Conservation (phyloP, 2,888 invertebrate species). For the Rugalucina vietnamica region DNA sequence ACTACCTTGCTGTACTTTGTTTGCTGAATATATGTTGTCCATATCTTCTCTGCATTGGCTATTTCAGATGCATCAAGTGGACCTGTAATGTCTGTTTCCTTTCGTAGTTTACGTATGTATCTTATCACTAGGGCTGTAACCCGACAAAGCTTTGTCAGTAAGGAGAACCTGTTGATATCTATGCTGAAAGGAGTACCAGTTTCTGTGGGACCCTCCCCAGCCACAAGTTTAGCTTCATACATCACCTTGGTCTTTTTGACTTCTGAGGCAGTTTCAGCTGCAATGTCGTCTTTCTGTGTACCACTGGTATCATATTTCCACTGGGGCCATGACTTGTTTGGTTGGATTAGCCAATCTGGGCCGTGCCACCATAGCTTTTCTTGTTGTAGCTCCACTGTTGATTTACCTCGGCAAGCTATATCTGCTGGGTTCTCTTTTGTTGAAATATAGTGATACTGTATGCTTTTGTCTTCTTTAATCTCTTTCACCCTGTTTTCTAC, state of each 20-base stretch:
- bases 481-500: background rate
- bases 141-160: background rate
- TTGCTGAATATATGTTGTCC: background rate
- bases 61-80: background rate
- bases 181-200: background rate
- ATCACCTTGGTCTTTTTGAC: background rate
- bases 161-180: background rate
- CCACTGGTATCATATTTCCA: background rate
- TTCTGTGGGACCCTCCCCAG: constrained; percentile 1
- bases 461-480: background rate
- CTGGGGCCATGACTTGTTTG: background rate
- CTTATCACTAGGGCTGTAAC: no score
- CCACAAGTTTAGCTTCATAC: background rate
- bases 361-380: constrained; percentile 38
- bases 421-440: constrained; percentile 29
- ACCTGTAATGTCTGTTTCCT: background rate
- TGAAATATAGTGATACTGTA: background rate
- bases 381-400: background rate
- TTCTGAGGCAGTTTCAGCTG: background rate
- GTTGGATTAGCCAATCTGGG: constrained; percentile 6
- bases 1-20: background rate
- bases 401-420: constrained; percentile 15
- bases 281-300: background rate
- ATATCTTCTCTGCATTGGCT: background rate
- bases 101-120: background rate